Percentiles rank a stretch among this genome's conserved stretches.
phyloP scores from a whole-genome alignment of 2,797 vertebrate species.

The Lophotriccus pileatus region DNA sequence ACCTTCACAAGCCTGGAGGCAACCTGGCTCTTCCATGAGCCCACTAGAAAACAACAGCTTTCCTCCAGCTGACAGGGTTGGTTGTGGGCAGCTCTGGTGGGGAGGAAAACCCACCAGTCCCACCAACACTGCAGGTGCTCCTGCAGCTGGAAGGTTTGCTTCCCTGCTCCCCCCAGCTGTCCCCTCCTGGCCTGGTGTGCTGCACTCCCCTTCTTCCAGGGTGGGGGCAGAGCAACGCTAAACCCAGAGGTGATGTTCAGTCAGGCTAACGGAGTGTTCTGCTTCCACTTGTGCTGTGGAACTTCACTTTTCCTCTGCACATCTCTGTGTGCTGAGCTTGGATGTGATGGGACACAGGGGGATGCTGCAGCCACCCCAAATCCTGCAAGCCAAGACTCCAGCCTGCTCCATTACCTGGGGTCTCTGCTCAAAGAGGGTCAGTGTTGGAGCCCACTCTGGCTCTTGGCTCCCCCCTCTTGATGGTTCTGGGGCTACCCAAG shows the following conservation, averaged over 20 bases:
- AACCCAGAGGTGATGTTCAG: neutral
- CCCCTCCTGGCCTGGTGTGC: neutral
- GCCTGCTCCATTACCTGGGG: rapidly evolving
- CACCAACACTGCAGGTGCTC: neutral
- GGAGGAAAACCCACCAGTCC: neutral
- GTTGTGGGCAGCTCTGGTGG: neutral
- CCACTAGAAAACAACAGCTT: neutral
- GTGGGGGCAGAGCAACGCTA: neutral
- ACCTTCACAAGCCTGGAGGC: neutral
- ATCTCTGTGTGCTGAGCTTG: neutral
- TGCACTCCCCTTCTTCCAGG: neutral
- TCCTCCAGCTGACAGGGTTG: neutral
- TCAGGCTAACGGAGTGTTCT: neutral
- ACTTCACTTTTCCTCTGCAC: neutral
- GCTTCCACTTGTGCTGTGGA: neutral
- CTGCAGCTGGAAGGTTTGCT: neutral
- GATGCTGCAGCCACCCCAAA: neutral
- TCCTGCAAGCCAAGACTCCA: neutral
- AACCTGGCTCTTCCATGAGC: neutral
- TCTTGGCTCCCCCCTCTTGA: neutral
- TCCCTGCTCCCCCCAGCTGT: neutral
- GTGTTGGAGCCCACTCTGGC: neutral
- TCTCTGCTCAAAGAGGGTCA: neutral
- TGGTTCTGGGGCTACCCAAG: neutral
- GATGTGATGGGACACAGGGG: rapidly evolving